Evolutionary conservation across 2,113 vertebrate genomes (phyloP).

Genomic region (Motacilla alba): DNA sequence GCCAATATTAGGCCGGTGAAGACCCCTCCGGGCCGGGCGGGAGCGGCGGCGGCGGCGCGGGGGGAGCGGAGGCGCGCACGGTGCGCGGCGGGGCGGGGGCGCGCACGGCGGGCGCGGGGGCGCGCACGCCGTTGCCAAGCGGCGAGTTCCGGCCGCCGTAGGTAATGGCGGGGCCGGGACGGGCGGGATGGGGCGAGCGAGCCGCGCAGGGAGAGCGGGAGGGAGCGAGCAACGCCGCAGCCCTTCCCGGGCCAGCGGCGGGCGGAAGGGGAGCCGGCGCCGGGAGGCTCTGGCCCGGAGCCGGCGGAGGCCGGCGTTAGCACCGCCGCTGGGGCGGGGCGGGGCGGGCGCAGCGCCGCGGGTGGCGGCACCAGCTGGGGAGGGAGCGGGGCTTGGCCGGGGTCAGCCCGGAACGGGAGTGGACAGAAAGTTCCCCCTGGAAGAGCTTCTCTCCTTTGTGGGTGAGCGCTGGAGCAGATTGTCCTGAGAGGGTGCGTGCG

Average conservation of each 20-base stretch:
- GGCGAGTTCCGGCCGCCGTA: conserved; percentile 13
- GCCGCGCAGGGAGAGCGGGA: background rate
- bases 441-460: background rate
- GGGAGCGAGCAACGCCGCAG: background rate
- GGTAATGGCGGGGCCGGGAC: conserved; percentile 11
- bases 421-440: background rate
- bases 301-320: background rate
- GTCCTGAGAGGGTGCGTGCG: background rate
- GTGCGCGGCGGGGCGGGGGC: background rate
- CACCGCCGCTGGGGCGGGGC: background rate
- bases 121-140: conserved; percentile 25
- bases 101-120: background rate
- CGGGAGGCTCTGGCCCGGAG: background rate
- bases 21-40: background rate
- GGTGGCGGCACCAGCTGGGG: background rate
- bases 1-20: background rate
- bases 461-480: background rate
- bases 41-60: background rate
- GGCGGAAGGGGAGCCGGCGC: background rate
- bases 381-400: background rate
- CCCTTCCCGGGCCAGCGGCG: background rate
- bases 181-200: background rate
- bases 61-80: background rate
- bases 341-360: background rate
- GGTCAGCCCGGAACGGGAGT: background rate